Percentiles rank a stretch among this genome's conserved stretches.
Conservation (phyloP, 2,888 invertebrate genomes). For the Fragum sueziense region DNA sequence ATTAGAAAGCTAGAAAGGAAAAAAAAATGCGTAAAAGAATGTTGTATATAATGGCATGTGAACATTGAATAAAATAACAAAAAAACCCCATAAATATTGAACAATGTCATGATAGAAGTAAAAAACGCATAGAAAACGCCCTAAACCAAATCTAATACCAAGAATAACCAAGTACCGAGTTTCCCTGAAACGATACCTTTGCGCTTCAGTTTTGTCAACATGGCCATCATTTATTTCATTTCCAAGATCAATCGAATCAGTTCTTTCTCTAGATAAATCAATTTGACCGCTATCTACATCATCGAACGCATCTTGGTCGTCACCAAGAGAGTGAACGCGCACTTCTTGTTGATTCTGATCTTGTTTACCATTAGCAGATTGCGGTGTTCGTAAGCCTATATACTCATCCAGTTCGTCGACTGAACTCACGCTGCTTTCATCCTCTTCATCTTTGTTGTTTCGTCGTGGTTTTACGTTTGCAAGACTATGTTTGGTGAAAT, state of each 20-base stretch:
- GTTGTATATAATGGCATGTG: too few species aligned
- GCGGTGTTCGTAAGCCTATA: neutral
- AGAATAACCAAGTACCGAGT: too few species aligned
- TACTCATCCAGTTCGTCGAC: slow-evolving; percentile 15
- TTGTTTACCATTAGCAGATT: neutral
- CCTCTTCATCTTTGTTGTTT: neutral
- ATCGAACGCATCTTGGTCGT: neutral
- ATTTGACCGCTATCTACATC: neutral
- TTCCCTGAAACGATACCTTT: neutral
- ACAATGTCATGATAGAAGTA: too few species aligned
- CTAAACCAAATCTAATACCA: too few species aligned
- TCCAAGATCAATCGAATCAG: neutral
- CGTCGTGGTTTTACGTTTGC: neutral
- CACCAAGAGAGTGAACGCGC: neutral
- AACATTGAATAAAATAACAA: too few species aligned
- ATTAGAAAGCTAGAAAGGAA: too few species aligned
- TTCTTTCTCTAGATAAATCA: neutral
- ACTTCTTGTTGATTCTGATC: neutral
- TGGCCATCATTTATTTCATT: neutral
- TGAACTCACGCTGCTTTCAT: neutral
- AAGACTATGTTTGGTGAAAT: too few species aligned
- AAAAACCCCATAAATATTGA: too few species aligned
- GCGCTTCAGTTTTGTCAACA: neutral
- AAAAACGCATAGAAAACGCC: too few species aligned
- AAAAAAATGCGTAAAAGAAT: too few species aligned